Evolutionary conservation across 2,888 invertebrate genomes (phyloP), one percentile per base, ranked within the genome.

Genomic region (Aphrophora alni): DNA sequence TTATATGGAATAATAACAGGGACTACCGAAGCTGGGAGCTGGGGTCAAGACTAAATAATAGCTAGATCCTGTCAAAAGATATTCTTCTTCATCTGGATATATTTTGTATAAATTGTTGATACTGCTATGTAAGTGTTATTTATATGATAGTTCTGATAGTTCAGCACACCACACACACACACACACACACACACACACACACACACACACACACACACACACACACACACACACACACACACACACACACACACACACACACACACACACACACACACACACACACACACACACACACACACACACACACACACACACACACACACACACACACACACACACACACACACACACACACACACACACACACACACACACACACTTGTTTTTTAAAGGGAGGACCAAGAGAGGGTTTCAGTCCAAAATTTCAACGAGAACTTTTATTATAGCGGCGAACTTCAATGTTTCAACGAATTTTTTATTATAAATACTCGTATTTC

Each of bases 1-100:
- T 59, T 59, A 59, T 59, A 59, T 59, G 59, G 59, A 59, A 59
- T 59, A 59, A 59, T 59, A 59, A 59, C 21, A 59, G 59, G 33
- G 59, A 44, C 44, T 44, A 44, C 44, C 44, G 44, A 21, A 59
- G 59, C 21, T 59, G 59, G 44, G 44, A 44, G 44, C 44, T 12
- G 21, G 59, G 59, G 59, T 59, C 59, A 59, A 21, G 59, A 2
- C 59, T n/a, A 21, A 59, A 21, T 59, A 59, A 59, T 59, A 59
- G 59, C 59, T 59, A 3, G 59, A 59, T 59, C 59, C 12, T 59
- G 59, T 59, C 59, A n/a, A 21, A 59, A 59, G 59, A 59, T 59
- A 59, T 59, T 44, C 17, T n/a, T 5, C 59, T 2, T 59, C 3
- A 2, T 1, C 1, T 2, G 44, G 44, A 44, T 44, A 44, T 44